phyloP scores from a whole-genome alignment of 2,797 vertebrate species.

The Glossophaga mutica region DNA sequence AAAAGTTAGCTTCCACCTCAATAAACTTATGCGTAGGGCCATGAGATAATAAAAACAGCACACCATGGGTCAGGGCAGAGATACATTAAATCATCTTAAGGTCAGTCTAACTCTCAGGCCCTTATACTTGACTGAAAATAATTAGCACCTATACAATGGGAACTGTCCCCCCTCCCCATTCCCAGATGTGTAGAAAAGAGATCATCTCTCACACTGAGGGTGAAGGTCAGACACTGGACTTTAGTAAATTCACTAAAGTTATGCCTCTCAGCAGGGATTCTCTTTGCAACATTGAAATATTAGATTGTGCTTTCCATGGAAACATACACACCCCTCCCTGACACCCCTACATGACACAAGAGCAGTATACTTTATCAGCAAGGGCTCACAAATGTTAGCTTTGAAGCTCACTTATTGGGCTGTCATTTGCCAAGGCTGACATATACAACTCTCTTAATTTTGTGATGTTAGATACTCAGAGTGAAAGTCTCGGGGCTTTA shows the following conservation, averaged over 20 bases:
- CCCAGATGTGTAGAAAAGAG: neutral
- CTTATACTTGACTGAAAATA: neutral
- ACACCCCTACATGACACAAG: neutral
- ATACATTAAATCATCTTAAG: neutral
- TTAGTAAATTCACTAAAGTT: neutral
- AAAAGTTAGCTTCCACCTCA: neutral
- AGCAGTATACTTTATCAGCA: neutral
- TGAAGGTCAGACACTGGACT: neutral
- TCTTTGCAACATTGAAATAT: neutral
- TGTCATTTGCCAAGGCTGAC: neutral
- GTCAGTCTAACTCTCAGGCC: neutral
- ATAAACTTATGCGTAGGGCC: neutral
- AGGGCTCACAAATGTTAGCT: neutral
- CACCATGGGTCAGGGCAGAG: neutral
- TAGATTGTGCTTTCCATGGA: neutral
- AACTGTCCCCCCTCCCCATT: neutral
- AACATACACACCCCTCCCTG: neutral
- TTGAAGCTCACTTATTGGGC: neutral
- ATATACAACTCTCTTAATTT: conserved; percentile 17
- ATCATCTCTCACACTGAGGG: neutral
- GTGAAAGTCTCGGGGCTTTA: conserved; percentile 7
- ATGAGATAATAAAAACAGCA: neutral
- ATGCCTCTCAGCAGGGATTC: neutral
- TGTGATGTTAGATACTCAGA: neutral
- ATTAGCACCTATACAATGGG: neutral